phyloP scores from a whole-genome alignment of 2,113 vertebrate genomes.

The Pelvicachromis taeniatus region DNA sequence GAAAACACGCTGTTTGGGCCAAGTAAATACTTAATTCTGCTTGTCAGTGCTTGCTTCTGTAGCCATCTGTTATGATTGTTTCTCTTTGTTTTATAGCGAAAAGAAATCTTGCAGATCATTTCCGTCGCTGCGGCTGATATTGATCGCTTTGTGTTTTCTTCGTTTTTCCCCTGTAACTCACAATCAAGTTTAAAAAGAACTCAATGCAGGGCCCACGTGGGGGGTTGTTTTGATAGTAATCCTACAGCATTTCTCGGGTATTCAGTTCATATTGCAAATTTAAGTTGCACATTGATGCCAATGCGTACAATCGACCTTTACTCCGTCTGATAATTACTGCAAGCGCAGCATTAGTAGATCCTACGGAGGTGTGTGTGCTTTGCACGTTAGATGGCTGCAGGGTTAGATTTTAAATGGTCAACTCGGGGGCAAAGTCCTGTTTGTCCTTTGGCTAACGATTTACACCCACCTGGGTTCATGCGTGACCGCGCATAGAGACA shows the following conservation, averaged over 20 bases:
- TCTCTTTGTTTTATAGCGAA: neutral
- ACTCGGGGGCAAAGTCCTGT: slow-evolving; percentile 66
- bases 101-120: neutral
- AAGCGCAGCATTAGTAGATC: neutral
- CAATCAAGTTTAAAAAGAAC: neutral
- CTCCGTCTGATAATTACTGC: neutral
- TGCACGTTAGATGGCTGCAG: neutral
- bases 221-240: too few relatives aligned
- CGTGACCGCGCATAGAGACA: neutral
- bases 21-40: neutral
- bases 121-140: neutral
- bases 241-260: neutral
- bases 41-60: neutral
- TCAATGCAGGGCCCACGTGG: neutral
- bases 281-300: neutral
- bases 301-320: slow-evolving; percentile 1
- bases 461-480: slow-evolving; percentile 26
- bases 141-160: neutral
- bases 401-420: neutral
- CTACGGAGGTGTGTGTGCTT: neutral
- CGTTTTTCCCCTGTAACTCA: neutral
- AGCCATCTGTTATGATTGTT: neutral
- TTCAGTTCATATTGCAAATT: neutral
- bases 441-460: slow-evolving; percentile 68
- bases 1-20: neutral